Conservation (phyloP, 1,140 invertebrate genomes). For the Drosophila fuyamai region DNA sequence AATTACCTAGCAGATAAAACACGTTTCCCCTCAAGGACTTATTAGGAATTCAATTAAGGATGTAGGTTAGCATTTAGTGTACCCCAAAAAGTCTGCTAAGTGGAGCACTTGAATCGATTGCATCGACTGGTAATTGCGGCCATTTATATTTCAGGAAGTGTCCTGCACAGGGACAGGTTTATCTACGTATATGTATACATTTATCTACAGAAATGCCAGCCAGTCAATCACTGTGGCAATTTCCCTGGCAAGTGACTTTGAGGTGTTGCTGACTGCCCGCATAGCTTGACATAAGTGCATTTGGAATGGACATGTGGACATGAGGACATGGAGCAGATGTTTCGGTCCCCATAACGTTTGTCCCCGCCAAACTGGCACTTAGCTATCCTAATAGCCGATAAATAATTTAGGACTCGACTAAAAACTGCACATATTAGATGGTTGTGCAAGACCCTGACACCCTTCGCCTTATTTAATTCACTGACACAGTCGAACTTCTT, state of each 20-base stretch:
- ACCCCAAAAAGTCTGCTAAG: constrained; percentile 30
- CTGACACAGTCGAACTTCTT: not conserved
- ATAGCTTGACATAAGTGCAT: constrained; percentile 24
- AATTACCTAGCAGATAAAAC: not conserved
- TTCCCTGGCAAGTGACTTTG: constrained; percentile 14
- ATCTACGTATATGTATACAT: not conserved
- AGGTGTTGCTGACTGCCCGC: constrained; percentile 19
- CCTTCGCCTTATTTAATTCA: not conserved
- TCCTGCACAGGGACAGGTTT: constrained; percentile 21
- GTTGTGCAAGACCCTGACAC: constrained; percentile 20
- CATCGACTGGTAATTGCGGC: constrained; percentile 15
- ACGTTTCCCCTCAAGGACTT: not conserved
- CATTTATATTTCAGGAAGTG: constrained; percentile 11
- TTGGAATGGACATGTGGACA: constrained; percentile 5
- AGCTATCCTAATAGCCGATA: constrained; percentile 51
- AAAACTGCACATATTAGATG: constrained; percentile 32
- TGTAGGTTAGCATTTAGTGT: constrained; percentile 16
- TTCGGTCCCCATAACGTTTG: not conserved
- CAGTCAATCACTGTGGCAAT: constrained; percentile 35
- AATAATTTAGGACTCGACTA: constrained; percentile 52
- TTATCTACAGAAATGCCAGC: constrained; percentile 10
- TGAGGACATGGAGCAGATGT: constrained; percentile 31
- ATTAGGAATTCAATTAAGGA: not conserved
- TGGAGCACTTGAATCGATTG: constrained; percentile 16
- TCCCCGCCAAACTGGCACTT: constrained; percentile 15